Percentiles rank a stretch among this genome's conserved stretches.
Evolutionary conservation across 2,888 invertebrate species (phyloP).

Genomic region (Ophion ventricosus): DNA sequence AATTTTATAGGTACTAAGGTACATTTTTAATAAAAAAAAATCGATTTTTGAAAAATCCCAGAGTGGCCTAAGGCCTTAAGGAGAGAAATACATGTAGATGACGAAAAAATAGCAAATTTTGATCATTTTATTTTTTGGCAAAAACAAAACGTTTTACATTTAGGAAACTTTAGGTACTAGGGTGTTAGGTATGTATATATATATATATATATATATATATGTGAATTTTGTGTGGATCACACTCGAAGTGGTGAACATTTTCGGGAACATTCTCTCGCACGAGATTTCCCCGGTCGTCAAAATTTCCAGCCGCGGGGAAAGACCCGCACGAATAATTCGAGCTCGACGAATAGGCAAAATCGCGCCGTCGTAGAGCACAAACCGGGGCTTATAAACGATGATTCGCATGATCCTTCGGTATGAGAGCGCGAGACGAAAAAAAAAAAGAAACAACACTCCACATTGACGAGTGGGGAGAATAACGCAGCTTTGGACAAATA

Average conservation of each 20-base stretch:
- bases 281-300: neutral
- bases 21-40: no score
- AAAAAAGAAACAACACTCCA: conserved; percentile 14
- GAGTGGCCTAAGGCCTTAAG: no score
- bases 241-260: neutral
- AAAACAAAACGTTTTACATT: no score
- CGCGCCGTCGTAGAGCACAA: conserved; percentile 33
- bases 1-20: no score
- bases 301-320: neutral
- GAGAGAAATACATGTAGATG: no score
- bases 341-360: conserved; percentile 17
- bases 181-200: no score
- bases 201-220: no score
- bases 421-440: neutral
- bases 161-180: no score
- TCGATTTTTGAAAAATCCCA: no score
- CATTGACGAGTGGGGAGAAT: neutral
- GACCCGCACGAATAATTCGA: conserved; percentile 24
- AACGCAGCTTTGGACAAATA: conserved; percentile 42
- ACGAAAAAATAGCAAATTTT: no score
- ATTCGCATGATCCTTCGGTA: conserved; percentile 30
- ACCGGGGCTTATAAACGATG: conserved; percentile 42
- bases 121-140: no score
- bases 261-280: neutral
- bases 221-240: neutral